Percentiles rank a stretch among this genome's conserved stretches.
These are phyloP conservation scores for Aphelenchoides fujianensis DNA, from an alignment of 1,140 invertebrate genomes.

Conservation along the genomic window DNA sequence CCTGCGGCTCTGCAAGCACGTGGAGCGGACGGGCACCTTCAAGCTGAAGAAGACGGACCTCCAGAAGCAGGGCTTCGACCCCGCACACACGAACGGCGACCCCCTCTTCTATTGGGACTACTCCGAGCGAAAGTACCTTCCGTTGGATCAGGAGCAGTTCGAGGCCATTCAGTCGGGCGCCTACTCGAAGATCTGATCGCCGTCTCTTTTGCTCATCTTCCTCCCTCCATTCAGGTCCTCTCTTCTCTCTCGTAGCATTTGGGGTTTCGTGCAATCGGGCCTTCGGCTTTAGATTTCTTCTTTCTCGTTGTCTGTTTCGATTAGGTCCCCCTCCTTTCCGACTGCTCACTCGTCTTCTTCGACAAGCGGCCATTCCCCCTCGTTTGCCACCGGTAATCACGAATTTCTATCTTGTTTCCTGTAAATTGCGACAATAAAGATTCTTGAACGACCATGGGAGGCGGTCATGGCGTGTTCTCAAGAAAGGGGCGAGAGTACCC, in stretches of 20 bases:
- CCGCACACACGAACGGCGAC: conserved; percentile 35
- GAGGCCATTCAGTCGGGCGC: conserved; percentile 34
- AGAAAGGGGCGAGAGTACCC: no score
- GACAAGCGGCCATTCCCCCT: no score
- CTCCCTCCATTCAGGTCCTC: neutral
- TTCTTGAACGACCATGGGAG: no score
- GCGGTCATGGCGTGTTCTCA: no score
- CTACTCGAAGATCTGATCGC: conserved; percentile 44
- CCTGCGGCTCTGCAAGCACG: conserved; percentile 48
- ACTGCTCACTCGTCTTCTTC: no score
- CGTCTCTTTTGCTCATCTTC: neutral
- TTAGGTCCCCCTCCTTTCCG: no score
- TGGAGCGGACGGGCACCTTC: conserved; percentile 49
- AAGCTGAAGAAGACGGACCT: conserved; percentile 46
- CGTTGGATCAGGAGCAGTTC: conserved; percentile 31
- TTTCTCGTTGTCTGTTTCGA: no score
- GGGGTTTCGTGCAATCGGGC: neutral
- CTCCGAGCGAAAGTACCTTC: conserved; percentile 20
- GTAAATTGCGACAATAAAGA: no score
- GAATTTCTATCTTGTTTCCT: no score
- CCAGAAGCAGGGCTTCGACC: conserved; percentile 47
- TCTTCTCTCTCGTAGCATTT: neutral
- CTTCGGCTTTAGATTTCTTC: no score
- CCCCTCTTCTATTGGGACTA: conserved; percentile 47
- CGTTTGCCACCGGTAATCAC: no score